phyloP scores from a whole-genome alignment of 1,140 invertebrate genomes.

The Pemphigus obesinymphae region DNA sequence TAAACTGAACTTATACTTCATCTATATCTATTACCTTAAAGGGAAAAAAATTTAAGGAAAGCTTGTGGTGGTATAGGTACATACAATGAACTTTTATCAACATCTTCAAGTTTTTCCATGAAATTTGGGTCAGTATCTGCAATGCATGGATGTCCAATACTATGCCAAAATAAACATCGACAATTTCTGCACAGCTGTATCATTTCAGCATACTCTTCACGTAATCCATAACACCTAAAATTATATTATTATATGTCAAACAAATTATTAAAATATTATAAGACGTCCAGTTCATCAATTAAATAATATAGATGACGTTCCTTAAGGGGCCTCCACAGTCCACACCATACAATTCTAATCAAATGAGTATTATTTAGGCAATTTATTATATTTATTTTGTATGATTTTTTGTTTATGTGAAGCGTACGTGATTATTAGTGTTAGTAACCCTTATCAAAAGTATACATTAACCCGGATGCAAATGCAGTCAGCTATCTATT shows the following conservation, averaged over 20 bases:
- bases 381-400: too few relatives aligned
- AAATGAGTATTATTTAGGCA: too few relatives aligned
- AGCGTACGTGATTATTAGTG: too few relatives aligned
- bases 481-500: too few relatives aligned
- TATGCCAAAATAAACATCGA: conserved; percentile 94
- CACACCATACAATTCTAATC: too few relatives aligned
- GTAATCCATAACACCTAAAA: conserved; percentile 76
- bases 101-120: conserved; percentile 69
- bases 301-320: too few relatives aligned
- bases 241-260: conserved; percentile 41
- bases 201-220: conserved; percentile 92
- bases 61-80: conserved; percentile 80
- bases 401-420: too few relatives aligned
- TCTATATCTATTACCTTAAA: conserved; percentile 52
- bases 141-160: conserved; percentile 83
- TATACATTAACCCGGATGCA: too few relatives aligned
- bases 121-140: conserved; percentile 76
- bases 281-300: too few relatives aligned
- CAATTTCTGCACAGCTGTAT: conserved; percentile 91
- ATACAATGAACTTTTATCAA: conserved; percentile 71
- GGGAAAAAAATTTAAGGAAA: conserved; percentile 86
- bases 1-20: neutral
- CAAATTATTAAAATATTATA: neutral
- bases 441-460: too few relatives aligned
- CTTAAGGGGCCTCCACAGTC: too few relatives aligned